Evolutionary conservation across 1,140 invertebrate species (phyloP).

Genomic region (Caenorhabditis brenneri): DNA sequence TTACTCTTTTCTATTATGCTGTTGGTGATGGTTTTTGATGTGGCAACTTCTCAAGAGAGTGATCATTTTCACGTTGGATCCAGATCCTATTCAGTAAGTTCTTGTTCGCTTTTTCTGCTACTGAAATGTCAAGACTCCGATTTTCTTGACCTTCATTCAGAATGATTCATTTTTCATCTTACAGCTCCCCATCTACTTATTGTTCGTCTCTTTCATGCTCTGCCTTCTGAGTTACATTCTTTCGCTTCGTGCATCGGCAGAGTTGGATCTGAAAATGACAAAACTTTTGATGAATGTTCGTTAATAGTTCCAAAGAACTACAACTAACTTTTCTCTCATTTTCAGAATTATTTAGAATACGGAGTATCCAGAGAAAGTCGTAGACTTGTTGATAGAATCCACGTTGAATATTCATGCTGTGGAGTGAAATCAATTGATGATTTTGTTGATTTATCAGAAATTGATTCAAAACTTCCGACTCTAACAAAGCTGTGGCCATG

Average conservation of each 20-base stretch:
- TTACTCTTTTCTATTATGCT: background rate
- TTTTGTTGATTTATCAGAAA: slow-evolving; percentile 11
- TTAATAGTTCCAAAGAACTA: background rate
- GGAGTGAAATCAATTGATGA: slow-evolving; percentile 12
- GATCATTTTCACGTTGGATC: background rate
- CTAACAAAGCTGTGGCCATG: slow-evolving; percentile 7
- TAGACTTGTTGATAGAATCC: background rate
- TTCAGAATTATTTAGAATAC: slow-evolving; percentile 9
- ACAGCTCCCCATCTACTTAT: background rate
- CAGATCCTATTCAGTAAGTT: background rate
- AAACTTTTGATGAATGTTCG: background rate
- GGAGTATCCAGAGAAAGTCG: background rate
- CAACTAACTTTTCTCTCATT: background rate
- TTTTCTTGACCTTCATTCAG: no score
- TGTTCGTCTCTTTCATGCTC: background rate
- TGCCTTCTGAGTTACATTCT: background rate
- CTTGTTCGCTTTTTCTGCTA: no score
- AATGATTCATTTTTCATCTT: background rate
- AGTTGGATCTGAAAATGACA: background rate
- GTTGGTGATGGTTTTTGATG: background rate
- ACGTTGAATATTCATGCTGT: background rate
- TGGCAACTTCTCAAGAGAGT: background rate
- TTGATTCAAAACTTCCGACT: background rate
- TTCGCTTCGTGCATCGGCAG: slow-evolving; percentile 6
- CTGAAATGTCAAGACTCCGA: no score